Evolutionary conservation across 2,113 vertebrate genomes (phyloP).

Genomic region (mouse (Mus musculus)): DNA sequence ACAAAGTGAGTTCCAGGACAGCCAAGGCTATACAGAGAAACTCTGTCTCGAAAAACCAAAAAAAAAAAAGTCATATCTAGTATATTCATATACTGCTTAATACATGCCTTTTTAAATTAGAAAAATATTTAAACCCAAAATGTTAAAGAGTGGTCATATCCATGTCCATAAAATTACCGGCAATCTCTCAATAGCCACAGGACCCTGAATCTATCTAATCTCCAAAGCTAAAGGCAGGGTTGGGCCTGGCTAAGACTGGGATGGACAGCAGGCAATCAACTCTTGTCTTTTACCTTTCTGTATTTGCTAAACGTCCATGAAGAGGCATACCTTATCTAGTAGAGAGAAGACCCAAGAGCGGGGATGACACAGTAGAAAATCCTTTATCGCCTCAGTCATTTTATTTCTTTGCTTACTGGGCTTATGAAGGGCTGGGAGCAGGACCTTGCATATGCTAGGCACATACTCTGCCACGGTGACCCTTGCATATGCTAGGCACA

Average conservation of each 20-base stretch:
- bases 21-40: too few species aligned
- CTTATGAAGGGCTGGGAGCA: neutral
- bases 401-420: neutral
- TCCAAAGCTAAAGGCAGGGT: neutral
- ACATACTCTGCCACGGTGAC: neutral
- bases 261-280: neutral
- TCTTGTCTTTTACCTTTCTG: neutral
- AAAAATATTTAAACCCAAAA: constrained; percentile 10
- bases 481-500: neutral
- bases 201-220: neutral
- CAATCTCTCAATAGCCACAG: too few species aligned
- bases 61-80: neutral
- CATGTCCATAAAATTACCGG: neutral
- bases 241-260: neutral
- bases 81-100: neutral
- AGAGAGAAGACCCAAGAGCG: neutral
- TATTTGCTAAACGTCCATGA: neutral
- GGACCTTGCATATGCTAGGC: neutral
- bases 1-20: too few species aligned
- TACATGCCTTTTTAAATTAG: neutral
- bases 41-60: too few species aligned
- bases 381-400: neutral
- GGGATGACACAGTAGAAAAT: neutral
- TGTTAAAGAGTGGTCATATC: neutral
- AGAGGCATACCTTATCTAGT: neutral